phyloP scores from a whole-genome alignment of 35 echinoderm and acorn worm genomes.

The Apostichopus japonicus region DNA sequence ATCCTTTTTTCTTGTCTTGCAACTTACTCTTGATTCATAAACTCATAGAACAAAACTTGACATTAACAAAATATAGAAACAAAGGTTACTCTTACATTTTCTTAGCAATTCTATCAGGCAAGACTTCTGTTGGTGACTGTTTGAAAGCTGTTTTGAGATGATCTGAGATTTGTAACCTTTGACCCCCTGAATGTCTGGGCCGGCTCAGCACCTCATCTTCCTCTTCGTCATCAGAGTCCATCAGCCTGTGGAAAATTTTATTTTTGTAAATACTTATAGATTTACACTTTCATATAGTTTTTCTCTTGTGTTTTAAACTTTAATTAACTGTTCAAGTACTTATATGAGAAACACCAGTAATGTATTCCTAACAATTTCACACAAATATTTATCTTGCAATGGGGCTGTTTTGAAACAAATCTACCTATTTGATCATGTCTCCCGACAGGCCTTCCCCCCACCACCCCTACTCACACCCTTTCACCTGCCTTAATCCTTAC shows the following conservation, averaged over 20 bases:
- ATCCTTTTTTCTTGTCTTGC: no score
- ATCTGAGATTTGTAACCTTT: conserved; percentile 49
- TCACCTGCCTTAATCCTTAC: no score
- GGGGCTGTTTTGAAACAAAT: no score
- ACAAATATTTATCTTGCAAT: no score
- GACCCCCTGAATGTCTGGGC: not conserved
- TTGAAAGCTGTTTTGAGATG: conserved; percentile 43
- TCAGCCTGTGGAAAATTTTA: not conserved
- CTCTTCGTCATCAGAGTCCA: conserved; percentile 61
- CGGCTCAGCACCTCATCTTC: conserved; percentile 41
- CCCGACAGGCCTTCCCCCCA: no score
- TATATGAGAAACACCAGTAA: no score
- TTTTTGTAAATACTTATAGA: not conserved
- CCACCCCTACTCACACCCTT: no score
- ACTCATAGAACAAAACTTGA: no score
- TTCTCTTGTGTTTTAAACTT: not conserved
- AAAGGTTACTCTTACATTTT: conserved; percentile 52
- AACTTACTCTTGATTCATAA: not conserved
- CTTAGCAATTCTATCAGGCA: conserved; percentile 55
- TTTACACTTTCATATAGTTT: not conserved
- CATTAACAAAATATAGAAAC: no score
- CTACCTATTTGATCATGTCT: no score
- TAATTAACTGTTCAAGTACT: no score
- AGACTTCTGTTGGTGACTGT: conserved; percentile 2
- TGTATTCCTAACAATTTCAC: no score